Conservation (phyloP, 2,797 vertebrate genomes). For the Thripadectes ignobilis region DNA sequence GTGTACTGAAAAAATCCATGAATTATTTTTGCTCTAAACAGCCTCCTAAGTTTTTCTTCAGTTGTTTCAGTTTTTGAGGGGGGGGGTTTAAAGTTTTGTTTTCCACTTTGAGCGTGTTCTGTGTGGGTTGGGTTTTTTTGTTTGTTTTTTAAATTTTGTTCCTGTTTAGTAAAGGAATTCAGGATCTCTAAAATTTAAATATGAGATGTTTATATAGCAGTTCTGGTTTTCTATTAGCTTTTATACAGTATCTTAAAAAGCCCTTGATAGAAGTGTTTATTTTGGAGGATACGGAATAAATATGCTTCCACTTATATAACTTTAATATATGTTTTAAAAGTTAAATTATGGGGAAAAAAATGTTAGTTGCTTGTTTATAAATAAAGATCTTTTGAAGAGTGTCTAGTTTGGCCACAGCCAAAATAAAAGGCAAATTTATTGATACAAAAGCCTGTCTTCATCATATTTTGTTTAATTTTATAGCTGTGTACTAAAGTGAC, state of each 20-base stretch:
- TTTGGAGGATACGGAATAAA: constrained; percentile 75
- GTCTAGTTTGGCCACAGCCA: constrained; percentile 69
- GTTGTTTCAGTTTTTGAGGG: neutral
- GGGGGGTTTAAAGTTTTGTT: neutral
- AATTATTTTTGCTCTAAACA: constrained; percentile 68
- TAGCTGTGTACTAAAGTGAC: constrained; percentile 56
- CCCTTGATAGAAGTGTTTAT: constrained; percentile 76
- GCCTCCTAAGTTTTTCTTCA: constrained; percentile 46
- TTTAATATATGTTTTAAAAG: constrained; percentile 76
- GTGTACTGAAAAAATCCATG: constrained; percentile 10
- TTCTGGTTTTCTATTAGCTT: constrained; percentile 79
- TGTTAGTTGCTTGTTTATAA: constrained; percentile 68
- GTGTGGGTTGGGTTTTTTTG: neutral
- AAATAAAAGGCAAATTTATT: constrained; percentile 62
- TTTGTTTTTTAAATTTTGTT: constrained; percentile 6
- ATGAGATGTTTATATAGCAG: constrained; percentile 76
- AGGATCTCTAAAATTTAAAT: constrained; percentile 74
- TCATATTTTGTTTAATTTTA: constrained; percentile 57
- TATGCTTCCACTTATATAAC: constrained; percentile 74
- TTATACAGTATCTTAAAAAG: constrained; percentile 74
- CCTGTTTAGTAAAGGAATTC: constrained; percentile 66
- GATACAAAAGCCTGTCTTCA: constrained; percentile 56
- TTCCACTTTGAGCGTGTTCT: constrained; percentile 44
- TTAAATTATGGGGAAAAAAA: constrained; percentile 70
- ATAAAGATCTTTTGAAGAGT: constrained; percentile 68